phyloP scores from a whole-genome alignment of 1,140 invertebrate genomes.

The Rhagoletis zephyria region DNA sequence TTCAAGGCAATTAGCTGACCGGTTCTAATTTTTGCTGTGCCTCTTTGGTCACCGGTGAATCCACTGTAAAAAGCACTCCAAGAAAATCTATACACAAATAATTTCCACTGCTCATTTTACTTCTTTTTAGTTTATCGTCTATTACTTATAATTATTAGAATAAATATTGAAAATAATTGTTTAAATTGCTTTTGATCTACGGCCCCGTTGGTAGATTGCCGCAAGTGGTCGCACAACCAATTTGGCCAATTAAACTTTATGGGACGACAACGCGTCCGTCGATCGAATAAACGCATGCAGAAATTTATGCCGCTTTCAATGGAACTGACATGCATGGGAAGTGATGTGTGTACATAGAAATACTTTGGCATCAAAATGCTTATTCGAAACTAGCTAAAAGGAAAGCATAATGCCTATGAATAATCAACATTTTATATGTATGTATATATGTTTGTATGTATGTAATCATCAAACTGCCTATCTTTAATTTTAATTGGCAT shows the following conservation, averaged over 20 bases:
- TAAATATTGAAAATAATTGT: neutral
- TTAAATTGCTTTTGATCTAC: slow-evolving; percentile 17
- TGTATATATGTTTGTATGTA: neutral
- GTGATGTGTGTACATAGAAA: too few species aligned
- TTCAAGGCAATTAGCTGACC: too few species aligned
- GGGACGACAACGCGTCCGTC: neutral
- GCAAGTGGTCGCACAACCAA: neutral
- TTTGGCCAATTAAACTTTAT: slow-evolving; percentile 16
- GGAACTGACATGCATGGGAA: neutral
- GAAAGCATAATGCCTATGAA: too few species aligned
- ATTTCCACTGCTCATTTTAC: neutral
- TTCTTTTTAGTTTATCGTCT: neutral
- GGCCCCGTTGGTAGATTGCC: neutral
- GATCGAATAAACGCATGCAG: neutral
- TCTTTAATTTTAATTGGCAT: slow-evolving; percentile 49
- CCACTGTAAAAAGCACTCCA: too few species aligned
- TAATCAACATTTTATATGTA: too few species aligned
- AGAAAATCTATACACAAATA: too few species aligned
- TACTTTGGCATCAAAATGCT: too few species aligned
- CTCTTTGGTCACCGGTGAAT: too few species aligned
- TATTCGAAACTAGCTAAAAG: too few species aligned
- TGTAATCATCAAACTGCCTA: slow-evolving; percentile 11
- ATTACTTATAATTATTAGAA: neutral
- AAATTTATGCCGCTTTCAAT: neutral
- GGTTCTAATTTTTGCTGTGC: too few species aligned